A percentile compares a stretch with the other conserved stretches of the same genome.
Conservation (phyloP, 2,797 vertebrate genomes). For the Gastrophryne carolinensis region DNA sequence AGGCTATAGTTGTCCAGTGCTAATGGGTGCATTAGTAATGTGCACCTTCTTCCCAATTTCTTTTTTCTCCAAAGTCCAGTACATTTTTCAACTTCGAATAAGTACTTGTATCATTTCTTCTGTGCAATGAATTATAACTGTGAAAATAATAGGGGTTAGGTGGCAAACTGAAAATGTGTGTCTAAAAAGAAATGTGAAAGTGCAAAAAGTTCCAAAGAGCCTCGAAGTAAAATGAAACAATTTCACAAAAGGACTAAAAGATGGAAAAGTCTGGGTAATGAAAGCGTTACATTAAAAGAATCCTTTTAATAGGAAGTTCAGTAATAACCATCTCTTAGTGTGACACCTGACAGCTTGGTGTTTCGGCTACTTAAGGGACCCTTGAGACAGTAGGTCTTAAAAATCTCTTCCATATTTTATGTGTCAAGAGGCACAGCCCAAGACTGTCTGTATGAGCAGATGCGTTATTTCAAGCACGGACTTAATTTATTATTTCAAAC, state of each 20-base stretch:
- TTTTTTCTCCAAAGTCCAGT: too few species aligned
- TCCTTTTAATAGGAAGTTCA: conserved; percentile 21
- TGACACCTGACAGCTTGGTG: conserved; percentile 34
- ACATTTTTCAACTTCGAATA: neutral
- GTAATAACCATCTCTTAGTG: conserved; percentile 29
- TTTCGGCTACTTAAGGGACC: conserved; percentile 36
- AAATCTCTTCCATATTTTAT: conserved; percentile 41
- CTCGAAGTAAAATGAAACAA: conserved; percentile 7
- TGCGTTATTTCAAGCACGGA: conserved; percentile 1
- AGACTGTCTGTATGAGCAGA: conserved; percentile 36
- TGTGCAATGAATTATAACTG: neutral
- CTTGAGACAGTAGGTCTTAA: conserved; percentile 31
- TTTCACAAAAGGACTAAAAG: neutral
- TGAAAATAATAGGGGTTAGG: neutral
- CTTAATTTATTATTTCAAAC: conserved; percentile 25
- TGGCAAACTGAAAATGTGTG: neutral
- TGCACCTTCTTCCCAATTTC: too few species aligned
- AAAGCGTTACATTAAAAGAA: conserved; percentile 20
- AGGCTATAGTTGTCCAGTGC: too few species aligned
- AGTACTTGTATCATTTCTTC: neutral
- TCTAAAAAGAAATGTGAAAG: neutral
- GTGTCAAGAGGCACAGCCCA: conserved; percentile 41
- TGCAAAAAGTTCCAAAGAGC: neutral
- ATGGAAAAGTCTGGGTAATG: conserved; percentile 25
- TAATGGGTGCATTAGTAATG: too few species aligned